Evolutionary conservation across 2,797 vertebrate genomes (phyloP), one percentile per base, ranked within the genome.

Genomic region (Rhinella marina): DNA sequence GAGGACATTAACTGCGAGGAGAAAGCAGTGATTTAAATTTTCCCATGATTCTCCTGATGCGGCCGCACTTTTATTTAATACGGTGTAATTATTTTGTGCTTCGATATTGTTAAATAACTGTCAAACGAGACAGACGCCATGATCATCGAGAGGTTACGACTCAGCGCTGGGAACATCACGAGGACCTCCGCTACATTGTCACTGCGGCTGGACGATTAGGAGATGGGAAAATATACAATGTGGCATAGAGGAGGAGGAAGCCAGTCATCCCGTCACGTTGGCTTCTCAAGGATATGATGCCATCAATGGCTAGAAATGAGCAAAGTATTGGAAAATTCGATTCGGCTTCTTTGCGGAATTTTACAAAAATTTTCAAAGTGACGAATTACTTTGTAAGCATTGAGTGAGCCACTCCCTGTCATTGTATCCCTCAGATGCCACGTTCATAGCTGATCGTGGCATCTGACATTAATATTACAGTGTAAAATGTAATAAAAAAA

Each of bases 1-100:
- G 88, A 14, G 4, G 79, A 78, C 88, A 70, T 86, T 89, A 86
- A 86, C 78, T 32, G 79, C 84, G 25, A 50, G 32, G 56, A 85
- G 86, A 68, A 89, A 59, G 48, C 59, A 48, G 80, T 86, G 84
- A 89, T 89, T 86, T 86, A 77, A 79, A 82, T 89, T 78, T 89
- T 78, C 70, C 14, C 79, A 82, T 89, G 75, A 89, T 89, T 89
- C 70, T 61, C 41, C 84, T 77, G 19, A 77, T 27, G 82, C 17
- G 41, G 48, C 6, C 61, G 68, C 62, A 73, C 32, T 76, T 76
- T 82, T 88, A 82, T 88, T 88, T 88, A 88, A 86, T 81, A 29
- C n/a, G 70, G 72, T 89, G 84, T 86, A 86, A 89, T 89, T 85
- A 86, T 86, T 82, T 86, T 11, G 27, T 79, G 52, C 57, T 41